Base-by-base conservation (phyloP, 2,888 invertebrate species). In the Agonopterix subpropinquella region DNA sequence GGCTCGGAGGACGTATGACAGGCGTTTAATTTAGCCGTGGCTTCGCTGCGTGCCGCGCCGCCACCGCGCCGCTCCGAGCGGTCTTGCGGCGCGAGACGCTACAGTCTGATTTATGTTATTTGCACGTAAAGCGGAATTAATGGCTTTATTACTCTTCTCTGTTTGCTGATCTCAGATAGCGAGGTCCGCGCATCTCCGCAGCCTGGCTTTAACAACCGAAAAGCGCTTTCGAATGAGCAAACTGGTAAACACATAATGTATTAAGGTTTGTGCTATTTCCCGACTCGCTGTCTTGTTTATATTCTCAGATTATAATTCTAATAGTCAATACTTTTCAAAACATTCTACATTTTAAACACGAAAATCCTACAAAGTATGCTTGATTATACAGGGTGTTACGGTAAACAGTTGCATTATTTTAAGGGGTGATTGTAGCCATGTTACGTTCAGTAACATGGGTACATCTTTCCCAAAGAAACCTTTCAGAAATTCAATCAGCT, bases 91-190 rank as follows among this genome's bases (percentile, higher is more conserved):
- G 73, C 76, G 76, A 73, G 72, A 42, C 42, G 42, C 42, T 79
- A 73, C 78, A 79, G 70, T 77, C 83, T 87, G 86, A 88, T 88
- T 87, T 87, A 87, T 86, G 85, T 82, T 85, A 81, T 85, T 87
- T 86, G 81, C 83, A 82, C 81, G 80, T 82, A 82, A 83, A 85
- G 81, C 81, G 80, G 81, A 87, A 87, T 87, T 87, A 87, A 87
- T 86, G 84, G 80, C 82, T 82, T 84, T 85, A 84, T 83, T 84
- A 86, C 80, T 80, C 81, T 81, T 79, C 39, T 39, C 77, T 83
- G 81, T 85, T 82, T 86, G 77, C 71, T 79, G 75, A 81, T 82
- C 80, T 77, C 74, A 66, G 64, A 70, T 67, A 67, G 69, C 66
- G 69, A 70, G 73, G 71, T 69, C 59, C 67, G 69, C 39, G 63